These are phyloP conservation scores for Gymnorhina tibicen DNA, from an alignment of 2,113 vertebrate species.

Conservation along the genomic window DNA sequence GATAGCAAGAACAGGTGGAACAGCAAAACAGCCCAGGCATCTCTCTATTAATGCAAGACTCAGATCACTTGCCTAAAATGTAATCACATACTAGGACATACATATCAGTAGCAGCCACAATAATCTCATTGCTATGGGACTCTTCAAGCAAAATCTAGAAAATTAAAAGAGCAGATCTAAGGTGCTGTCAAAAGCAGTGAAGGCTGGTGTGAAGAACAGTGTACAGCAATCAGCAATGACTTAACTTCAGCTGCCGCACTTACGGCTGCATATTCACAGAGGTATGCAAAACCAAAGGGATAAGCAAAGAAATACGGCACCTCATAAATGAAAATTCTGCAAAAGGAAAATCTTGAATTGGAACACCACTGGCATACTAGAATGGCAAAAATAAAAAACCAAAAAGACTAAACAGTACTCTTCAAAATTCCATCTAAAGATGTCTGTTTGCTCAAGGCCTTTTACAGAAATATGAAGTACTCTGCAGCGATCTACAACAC, in stretches of 20 bases:
- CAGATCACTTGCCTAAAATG: not conserved
- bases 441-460: not conserved
- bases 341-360: not conserved
- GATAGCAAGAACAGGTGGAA: not conserved
- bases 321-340: not conserved
- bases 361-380: not conserved
- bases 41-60: not conserved
- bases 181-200: not conserved
- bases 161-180: not conserved
- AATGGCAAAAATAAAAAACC: not conserved
- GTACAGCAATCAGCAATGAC: not conserved
- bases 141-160: not conserved
- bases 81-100: not conserved
- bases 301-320: not conserved
- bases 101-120: not conserved
- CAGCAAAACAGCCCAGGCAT: not conserved
- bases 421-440: not conserved
- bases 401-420: not conserved
- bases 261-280: not conserved
- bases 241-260: not conserved
- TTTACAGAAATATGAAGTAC: not conserved
- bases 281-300: not conserved
- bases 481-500: not conserved
- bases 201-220: not conserved
- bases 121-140: fast-evolving